These are phyloP conservation scores for Polylopha cassiicola DNA, from an alignment of 2,888 invertebrate species.

Conservation along the genomic window DNA sequence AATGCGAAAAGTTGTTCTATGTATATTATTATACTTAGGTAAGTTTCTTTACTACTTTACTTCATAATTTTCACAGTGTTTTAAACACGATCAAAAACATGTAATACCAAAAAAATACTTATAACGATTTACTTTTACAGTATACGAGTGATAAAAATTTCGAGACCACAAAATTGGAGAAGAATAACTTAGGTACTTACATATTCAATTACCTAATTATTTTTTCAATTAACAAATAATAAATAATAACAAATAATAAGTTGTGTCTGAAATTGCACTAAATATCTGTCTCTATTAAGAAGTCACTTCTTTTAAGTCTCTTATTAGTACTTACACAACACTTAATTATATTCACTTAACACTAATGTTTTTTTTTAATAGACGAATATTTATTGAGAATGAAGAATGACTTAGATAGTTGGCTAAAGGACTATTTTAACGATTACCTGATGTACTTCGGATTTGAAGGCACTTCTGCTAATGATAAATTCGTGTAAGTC, in stretches of 20 bases:
- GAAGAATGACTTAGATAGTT: slow-evolving; percentile 50
- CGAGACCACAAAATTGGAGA: slow-evolving; percentile 24
- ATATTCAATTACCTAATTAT: background rate
- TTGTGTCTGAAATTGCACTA: too few relatives aligned
- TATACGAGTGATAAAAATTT: slow-evolving; percentile 30
- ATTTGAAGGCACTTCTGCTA: slow-evolving; percentile 25
- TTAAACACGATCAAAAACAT: too few relatives aligned
- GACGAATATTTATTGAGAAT: slow-evolving; percentile 46
- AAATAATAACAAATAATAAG: too few relatives aligned
- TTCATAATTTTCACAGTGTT: too few relatives aligned
- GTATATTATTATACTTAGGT: too few relatives aligned
- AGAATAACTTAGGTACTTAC: slow-evolving; percentile 36
- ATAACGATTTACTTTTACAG: slow-evolving; percentile 30
- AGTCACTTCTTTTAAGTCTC: too few relatives aligned
- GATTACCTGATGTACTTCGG: slow-evolving; percentile 47
- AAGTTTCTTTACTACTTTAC: too few relatives aligned
- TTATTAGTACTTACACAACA: too few relatives aligned
- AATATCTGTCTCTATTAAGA: too few relatives aligned
- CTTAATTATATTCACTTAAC: too few relatives aligned
- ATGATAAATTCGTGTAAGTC: slow-evolving; percentile 39
- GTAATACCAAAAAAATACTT: too few relatives aligned
- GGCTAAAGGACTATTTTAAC: slow-evolving; percentile 64
- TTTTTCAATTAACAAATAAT: slow-evolving; percentile 11
- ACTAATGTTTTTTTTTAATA: slow-evolving; percentile 26
- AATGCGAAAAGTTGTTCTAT: too few relatives aligned